Evolutionary conservation across 2,888 invertebrate species (phyloP), one percentile per base, ranked within the genome.

Genomic region (Hydrotaea diabolus): DNA sequence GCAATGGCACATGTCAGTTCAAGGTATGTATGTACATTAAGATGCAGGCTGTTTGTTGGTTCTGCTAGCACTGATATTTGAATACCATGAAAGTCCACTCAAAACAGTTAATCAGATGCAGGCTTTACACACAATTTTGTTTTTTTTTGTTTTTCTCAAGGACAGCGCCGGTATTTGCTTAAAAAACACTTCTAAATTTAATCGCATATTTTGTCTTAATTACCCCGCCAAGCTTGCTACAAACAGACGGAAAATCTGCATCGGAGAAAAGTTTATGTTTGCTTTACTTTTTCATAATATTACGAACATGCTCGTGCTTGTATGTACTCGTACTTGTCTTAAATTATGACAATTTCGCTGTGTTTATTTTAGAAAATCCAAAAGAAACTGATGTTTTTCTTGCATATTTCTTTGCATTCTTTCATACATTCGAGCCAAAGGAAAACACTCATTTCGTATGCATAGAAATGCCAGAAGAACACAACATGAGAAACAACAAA

Each of bases 381-480:
- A 23, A 59, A 59, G 13, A 21, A 36, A 43, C 21, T 17, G 36
- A n/a, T 64, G 19, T 66, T 39, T 36, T 66, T 43, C 36, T 39
- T 64, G 64, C 9, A 46, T 17, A 21, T 66, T 19, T 66, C 21
- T 39, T 66, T n/a, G 8, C 46, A 46, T n/a, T 66, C 15, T 13
- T 66, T 46, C 43, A 39, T 8, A 39, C 43, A n/a, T 15, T 1
- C 49, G n/a, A 21, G 15, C 19, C 59, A 26, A 59, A 74, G 23
- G 21, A 21, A 62, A 74, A 74, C 23, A 13, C 59, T 73, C 43
- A 74, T 62, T 74, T n/a, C 21, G 57, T 59, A 74, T 74, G 62
- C 74, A 74, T 59, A 46, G 23, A 74, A 69, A 69, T 46, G 13
- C 21, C 43, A 69, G 62, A n/a, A n/a, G n/a, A 53, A 39, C 31